Evolutionary conservation across 2,888 invertebrate genomes (phyloP).

Genomic region (Alloplasta piceator): DNA sequence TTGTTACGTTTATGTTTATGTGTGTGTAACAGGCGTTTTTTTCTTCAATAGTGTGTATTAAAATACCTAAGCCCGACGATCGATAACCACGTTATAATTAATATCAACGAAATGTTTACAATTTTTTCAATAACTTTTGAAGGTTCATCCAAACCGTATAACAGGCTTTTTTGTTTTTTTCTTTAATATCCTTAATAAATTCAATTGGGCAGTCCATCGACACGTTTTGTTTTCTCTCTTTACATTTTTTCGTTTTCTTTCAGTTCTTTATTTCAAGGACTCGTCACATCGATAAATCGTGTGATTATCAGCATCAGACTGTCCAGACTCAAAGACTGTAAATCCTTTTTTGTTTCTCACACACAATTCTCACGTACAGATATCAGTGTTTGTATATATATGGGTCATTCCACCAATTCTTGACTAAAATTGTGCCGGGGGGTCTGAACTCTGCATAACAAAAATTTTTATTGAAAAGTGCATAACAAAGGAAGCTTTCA

Average conservation of each 20-base stretch:
- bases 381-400: constrained; percentile 25
- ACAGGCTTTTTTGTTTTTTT: constrained; percentile 50
- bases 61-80: constrained; percentile 54
- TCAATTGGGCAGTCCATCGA: constrained; percentile 61
- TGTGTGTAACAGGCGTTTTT: constrained; percentile 16
- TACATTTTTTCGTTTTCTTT: constrained; percentile 49
- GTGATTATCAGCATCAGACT: constrained; percentile 58
- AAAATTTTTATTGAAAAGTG: too few species aligned
- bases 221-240: constrained; percentile 65
- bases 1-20: constrained; percentile 19
- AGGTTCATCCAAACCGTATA: constrained; percentile 61
- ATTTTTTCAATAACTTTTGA: constrained; percentile 61
- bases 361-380: constrained; percentile 54
- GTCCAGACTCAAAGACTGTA: constrained; percentile 61
- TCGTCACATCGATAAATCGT: constrained; percentile 47
- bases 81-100: constrained; percentile 53
- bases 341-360: constrained; percentile 45
- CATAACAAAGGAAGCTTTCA: too few species aligned
- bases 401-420: too few species aligned
- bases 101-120: constrained; percentile 63
- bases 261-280: constrained; percentile 32
- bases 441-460: too few species aligned
- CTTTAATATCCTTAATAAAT: constrained; percentile 55
- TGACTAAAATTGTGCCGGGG: too few species aligned
- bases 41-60: constrained; percentile 42